phyloP scores from a whole-genome alignment of 35 echinoderm and acorn worm species.

The Patiria miniata region DNA sequence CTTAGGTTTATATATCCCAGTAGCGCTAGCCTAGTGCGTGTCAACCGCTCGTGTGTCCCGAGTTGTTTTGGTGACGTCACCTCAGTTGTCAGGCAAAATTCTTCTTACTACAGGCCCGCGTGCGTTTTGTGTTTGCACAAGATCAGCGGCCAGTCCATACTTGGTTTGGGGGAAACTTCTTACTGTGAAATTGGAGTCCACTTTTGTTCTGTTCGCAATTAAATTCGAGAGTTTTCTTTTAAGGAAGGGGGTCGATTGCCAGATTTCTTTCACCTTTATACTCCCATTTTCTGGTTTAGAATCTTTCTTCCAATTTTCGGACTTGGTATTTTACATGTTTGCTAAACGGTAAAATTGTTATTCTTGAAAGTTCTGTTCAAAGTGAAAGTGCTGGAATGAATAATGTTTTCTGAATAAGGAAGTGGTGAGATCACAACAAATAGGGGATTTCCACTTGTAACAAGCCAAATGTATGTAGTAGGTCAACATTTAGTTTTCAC shows the following conservation, averaged over 20 bases:
- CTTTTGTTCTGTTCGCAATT: neutral
- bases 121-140: neutral
- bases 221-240: neutral
- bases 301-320: too few relatives aligned
- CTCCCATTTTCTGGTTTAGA: neutral
- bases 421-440: too few relatives aligned
- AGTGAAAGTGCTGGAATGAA: too few relatives aligned
- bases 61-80: slow-evolving; percentile 22
- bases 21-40: neutral
- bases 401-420: too few relatives aligned
- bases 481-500: too few relatives aligned
- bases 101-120: neutral
- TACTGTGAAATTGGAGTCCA: neutral
- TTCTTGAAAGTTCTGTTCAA: too few relatives aligned
- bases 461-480: too few relatives aligned
- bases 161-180: neutral
- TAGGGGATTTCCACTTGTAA: too few relatives aligned
- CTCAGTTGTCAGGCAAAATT: slow-evolving; percentile 11
- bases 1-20: neutral
- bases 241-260: neutral
- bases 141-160: neutral
- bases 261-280: neutral
- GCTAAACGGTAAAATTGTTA: too few relatives aligned
- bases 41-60: neutral
- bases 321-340: too few relatives aligned